Conservation (phyloP, 2,797 vertebrate genomes). For the Mergus octosetaceus region DNA sequence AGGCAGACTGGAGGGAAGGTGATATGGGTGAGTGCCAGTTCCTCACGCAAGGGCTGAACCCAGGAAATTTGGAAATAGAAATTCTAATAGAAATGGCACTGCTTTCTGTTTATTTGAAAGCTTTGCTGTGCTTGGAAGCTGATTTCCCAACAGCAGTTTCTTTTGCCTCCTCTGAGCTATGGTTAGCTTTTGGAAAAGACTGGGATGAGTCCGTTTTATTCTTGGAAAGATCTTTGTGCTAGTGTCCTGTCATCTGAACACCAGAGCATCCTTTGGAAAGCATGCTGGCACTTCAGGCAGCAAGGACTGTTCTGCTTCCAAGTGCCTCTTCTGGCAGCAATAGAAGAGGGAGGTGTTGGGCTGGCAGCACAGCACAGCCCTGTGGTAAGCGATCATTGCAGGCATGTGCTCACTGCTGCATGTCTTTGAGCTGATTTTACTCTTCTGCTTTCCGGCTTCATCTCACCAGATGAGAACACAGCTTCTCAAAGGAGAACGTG, state of each 20-base stretch:
- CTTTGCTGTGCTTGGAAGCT: background rate
- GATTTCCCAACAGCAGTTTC: background rate
- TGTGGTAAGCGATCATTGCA: background rate
- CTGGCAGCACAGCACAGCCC: background rate
- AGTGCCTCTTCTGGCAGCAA: background rate
- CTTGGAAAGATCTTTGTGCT: background rate
- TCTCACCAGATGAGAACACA: background rate
- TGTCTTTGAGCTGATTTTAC: background rate
- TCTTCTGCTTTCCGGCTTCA: background rate
- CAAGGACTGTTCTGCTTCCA: background rate
- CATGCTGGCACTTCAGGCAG: background rate
- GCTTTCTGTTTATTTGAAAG: background rate
- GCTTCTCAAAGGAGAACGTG: background rate
- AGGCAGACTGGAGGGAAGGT: background rate
- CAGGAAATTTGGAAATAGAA: background rate
- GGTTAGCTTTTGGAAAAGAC: background rate
- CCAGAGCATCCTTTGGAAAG: background rate
- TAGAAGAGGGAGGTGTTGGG: background rate
- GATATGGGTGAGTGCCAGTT: background rate
- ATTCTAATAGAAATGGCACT: background rate
- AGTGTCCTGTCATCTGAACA: background rate
- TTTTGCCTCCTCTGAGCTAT: background rate
- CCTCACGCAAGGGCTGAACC: background rate
- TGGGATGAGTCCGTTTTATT: background rate
- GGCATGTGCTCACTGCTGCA: background rate